Conservation (phyloP, 2,888 invertebrate species). For the Axea sp. region DNA sequence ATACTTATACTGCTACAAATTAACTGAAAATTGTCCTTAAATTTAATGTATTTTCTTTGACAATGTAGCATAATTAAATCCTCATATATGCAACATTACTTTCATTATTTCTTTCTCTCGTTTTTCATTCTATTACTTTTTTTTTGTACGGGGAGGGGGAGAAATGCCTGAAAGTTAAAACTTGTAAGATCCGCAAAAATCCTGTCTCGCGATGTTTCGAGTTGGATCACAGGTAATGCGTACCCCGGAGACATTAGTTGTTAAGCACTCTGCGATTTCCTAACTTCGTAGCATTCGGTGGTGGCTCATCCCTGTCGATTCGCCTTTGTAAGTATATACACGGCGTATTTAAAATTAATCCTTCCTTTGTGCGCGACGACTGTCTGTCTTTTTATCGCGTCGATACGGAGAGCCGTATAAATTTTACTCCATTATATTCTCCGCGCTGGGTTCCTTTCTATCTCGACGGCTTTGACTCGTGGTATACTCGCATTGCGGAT, state of each 20-base stretch:
- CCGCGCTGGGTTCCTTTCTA: constrained; percentile 71
- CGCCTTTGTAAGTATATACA: constrained; percentile 67
- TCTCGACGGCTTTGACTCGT: constrained; percentile 68
- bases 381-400: constrained; percentile 76
- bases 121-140: too few relatives aligned
- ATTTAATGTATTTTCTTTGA: too few relatives aligned
- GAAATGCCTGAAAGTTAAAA: too few relatives aligned
- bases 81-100: too few relatives aligned
- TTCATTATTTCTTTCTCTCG: too few relatives aligned
- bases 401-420: constrained; percentile 78
- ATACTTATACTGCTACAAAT: too few relatives aligned
- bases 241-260: constrained; percentile 39
- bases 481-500: constrained; percentile 75
- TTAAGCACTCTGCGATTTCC: constrained; percentile 61
- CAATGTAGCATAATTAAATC: too few relatives aligned
- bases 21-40: too few relatives aligned
- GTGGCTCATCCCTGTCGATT: constrained; percentile 61
- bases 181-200: constrained; percentile 1
- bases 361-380: constrained; percentile 75
- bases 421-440: constrained; percentile 77
- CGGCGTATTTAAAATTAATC: constrained; percentile 79
- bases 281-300: constrained; percentile 66
- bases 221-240: constrained; percentile 12
- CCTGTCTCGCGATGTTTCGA: constrained; percentile 1
- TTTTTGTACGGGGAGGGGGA: too few relatives aligned